phyloP scores from a whole-genome alignment of 2,797 vertebrate species.

The Gymnoscopelus microlampas region DNA sequence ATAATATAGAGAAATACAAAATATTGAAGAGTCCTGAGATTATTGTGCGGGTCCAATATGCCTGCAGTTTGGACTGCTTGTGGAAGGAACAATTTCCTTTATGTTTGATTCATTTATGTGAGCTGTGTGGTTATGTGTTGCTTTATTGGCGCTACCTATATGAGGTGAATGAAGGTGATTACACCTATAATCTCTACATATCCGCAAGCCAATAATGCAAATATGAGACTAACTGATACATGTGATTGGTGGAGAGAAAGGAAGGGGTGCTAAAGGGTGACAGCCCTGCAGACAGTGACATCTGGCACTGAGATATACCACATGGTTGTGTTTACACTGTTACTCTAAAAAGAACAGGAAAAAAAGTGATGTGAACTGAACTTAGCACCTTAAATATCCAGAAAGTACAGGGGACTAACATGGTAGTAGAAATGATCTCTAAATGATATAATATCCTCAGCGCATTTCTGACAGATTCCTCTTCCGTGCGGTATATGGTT shows the following conservation, averaged over 20 bases:
- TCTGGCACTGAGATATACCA: neutral
- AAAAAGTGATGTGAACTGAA: conserved; percentile 30
- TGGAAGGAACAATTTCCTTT: neutral
- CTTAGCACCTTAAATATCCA: conserved; percentile 7
- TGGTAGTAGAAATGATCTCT: neutral
- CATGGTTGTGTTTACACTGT: neutral
- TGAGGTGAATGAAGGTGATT: neutral
- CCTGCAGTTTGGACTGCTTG: neutral
- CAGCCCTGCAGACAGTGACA: neutral
- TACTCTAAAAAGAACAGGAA: no score
- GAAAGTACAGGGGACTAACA: neutral
- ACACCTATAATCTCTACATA: neutral
- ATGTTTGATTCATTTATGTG: neutral
- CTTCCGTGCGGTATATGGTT: no score
- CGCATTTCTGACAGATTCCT: no score
- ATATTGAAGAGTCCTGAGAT: no score
- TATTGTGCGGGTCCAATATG: neutral
- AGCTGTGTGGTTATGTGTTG: neutral
- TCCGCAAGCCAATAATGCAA: neutral
- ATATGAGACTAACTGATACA: neutral
- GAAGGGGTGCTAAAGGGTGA: neutral
- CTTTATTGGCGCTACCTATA: neutral
- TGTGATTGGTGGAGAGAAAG: neutral
- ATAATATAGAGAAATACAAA: no score
- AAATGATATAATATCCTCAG: no score